These are phyloP conservation scores for Silvanus unidentatus DNA, from an alignment of 2,888 invertebrate species.

Conservation along the genomic window DNA sequence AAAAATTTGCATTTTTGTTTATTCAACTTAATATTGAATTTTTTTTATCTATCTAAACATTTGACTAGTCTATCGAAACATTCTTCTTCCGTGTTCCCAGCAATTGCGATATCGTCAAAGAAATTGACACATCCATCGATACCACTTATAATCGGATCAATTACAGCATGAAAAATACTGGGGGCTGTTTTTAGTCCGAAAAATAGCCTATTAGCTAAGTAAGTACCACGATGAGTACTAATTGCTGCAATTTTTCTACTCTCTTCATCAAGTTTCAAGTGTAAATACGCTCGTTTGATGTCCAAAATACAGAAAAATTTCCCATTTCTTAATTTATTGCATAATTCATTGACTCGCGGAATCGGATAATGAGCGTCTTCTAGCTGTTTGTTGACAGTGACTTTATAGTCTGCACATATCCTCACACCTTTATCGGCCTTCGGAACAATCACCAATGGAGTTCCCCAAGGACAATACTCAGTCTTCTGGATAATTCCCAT, in stretches of 20 bases:
- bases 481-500: background rate
- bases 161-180: slow-evolving; percentile 28
- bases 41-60: background rate
- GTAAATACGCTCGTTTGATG: background rate
- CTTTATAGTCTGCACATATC: slow-evolving; percentile 7
- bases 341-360: slow-evolving; percentile 19
- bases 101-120: slow-evolving; percentile 31
- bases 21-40: slow-evolving; percentile 9
- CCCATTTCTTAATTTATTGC: slow-evolving; percentile 18
- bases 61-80: background rate
- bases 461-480: slow-evolving; percentile 8
- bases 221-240: slow-evolving; percentile 29
- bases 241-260: slow-evolving; percentile 10
- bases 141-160: slow-evolving; percentile 30
- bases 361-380: slow-evolving; percentile 30
- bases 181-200: slow-evolving; percentile 31
- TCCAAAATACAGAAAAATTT: slow-evolving; percentile 21
- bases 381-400: slow-evolving; percentile 28
- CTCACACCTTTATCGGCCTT: slow-evolving; percentile 7
- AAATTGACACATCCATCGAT: slow-evolving; percentile 29
- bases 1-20: background rate
- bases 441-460: slow-evolving; percentile 10
- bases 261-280: background rate
- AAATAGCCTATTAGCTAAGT: slow-evolving; percentile 29
- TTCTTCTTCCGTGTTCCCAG: slow-evolving; percentile 18